Evolutionary conservation across 2,888 invertebrate genomes (phyloP).

Genomic region (Corbicula japonica): DNA sequence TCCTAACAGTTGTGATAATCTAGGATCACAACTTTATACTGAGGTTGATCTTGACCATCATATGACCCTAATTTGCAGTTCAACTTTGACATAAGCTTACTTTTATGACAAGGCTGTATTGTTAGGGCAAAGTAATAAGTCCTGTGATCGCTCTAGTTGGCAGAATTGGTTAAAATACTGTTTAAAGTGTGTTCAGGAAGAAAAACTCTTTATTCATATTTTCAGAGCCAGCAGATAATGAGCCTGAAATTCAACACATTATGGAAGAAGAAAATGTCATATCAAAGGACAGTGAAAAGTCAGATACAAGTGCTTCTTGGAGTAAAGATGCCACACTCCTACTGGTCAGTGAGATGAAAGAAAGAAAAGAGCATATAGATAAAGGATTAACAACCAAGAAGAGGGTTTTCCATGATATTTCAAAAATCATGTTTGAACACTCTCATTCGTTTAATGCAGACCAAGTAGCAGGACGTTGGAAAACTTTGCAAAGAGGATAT

Average conservation of each 20-base stretch:
- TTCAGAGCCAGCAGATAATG: conserved; percentile 26
- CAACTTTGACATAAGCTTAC: conserved; percentile 11
- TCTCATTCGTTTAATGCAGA: conserved; percentile 18
- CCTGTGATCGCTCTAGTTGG: conserved; percentile 24
- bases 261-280: conserved; percentile 19
- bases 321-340: conserved; percentile 28
- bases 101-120: conserved; percentile 7
- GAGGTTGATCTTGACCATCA: neutral
- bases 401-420: conserved; percentile 30
- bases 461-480: conserved; percentile 29
- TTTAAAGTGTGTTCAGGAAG: conserved; percentile 19
- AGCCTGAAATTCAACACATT: conserved; percentile 10
- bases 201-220: conserved; percentile 30
- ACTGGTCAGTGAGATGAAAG: conserved; percentile 18
- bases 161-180: conserved; percentile 23
- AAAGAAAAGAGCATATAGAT: conserved; percentile 24
- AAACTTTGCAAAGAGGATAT: conserved; percentile 29
- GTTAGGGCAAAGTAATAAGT: conserved; percentile 17
- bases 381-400: conserved; percentile 31
- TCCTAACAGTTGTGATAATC: too few species aligned
- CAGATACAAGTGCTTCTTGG: conserved; percentile 25
- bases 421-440: conserved; percentile 24
- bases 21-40: too few species aligned
- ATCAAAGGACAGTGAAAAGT: conserved; percentile 25
- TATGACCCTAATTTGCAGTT: conserved; percentile 1